Evolutionary conservation across 2,113 vertebrate genomes (phyloP).

Genomic region (Phasianus colchicus): DNA sequence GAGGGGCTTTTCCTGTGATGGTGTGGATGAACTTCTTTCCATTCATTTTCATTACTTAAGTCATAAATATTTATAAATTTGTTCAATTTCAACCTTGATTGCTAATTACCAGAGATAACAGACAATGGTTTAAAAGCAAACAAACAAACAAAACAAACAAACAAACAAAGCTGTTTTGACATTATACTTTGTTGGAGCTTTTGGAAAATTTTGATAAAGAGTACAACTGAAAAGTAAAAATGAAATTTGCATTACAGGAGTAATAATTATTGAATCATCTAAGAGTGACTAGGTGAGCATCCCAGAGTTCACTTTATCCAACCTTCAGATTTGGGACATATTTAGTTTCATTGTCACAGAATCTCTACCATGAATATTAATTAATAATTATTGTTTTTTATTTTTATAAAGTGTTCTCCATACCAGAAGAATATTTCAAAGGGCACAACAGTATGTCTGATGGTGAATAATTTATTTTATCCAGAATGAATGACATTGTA

Average conservation of each 20-base stretch:
- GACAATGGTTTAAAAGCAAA: neutral
- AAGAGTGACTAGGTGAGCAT: neutral
- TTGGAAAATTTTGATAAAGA: neutral
- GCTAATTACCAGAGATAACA: neutral
- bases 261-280: neutral
- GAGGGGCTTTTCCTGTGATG: too few species aligned
- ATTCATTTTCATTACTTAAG: too few species aligned
- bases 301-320: neutral
- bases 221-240: neutral
- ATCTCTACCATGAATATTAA: neutral
- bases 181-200: neutral
- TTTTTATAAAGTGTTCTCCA: neutral
- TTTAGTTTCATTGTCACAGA: neutral
- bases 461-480: neutral
- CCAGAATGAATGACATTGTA: neutral
- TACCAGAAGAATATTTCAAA: neutral
- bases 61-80: neutral
- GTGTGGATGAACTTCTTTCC: too few species aligned
- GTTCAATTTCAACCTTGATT: neutral
- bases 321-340: neutral
- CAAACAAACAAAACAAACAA: neutral
- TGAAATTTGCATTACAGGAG: neutral
- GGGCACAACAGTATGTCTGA: neutral
- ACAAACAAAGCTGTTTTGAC: neutral
- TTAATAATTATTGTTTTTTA: neutral